phyloP scores from a whole-genome alignment of 2,888 invertebrate genomes.

The Cylindroiulus punctatus region DNA sequence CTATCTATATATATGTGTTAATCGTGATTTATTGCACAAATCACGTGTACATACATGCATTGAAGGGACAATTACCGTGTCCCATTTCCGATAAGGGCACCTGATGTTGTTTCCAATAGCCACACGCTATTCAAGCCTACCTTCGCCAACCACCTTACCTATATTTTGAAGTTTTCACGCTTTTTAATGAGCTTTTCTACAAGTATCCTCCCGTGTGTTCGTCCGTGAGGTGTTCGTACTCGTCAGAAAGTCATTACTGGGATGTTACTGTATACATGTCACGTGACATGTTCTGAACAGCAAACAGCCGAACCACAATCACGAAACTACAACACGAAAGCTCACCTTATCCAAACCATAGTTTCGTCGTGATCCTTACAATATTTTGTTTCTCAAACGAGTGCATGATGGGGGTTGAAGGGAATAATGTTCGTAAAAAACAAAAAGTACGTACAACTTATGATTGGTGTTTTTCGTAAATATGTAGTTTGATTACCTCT shows the following conservation, averaged over 20 bases:
- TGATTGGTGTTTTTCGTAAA: constrained; percentile 33
- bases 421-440: constrained; percentile 31
- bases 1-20: neutral
- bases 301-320: neutral
- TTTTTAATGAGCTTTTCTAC: constrained; percentile 15
- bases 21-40: neutral
- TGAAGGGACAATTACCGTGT: neutral
- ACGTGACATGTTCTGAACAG: neutral
- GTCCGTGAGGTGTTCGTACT: neutral
- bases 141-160: neutral
- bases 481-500: constrained; percentile 33
- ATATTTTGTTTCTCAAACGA: neutral
- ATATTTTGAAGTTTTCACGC: neutral
- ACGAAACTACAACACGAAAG: neutral
- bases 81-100: neutral
- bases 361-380: neutral
- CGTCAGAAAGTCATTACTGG: neutral
- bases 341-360: neutral
- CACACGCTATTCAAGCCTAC: constrained; percentile 4
- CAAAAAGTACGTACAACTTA: constrained; percentile 31
- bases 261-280: neutral
- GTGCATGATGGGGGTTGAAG: constrained; percentile 13
- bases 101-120: neutral
- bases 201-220: neutral
- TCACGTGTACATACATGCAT: no score